A percentile compares a stretch with the other conserved stretches of the same genome.
Evolutionary conservation across 2,888 invertebrate species (phyloP).

Genomic region (Cheilosia vernalis): DNA sequence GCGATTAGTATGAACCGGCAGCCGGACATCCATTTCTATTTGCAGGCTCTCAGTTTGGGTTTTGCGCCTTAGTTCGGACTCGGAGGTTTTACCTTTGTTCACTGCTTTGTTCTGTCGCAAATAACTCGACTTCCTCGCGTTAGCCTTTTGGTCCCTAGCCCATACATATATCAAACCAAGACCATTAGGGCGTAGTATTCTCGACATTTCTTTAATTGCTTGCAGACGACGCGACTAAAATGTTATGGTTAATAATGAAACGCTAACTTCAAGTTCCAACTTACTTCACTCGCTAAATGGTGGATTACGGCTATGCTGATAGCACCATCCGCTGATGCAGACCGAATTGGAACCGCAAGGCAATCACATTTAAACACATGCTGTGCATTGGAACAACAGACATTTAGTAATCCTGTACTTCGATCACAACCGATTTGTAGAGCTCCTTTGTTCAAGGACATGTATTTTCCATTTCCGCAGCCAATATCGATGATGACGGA

Average conservation of each 20-base stretch:
- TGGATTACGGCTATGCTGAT: conserved; percentile 99
- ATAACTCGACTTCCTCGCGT: conserved; percentile 88
- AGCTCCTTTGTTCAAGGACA: conserved; percentile 81
- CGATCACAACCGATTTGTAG: conserved; percentile 92
- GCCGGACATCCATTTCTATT: conserved; percentile 67
- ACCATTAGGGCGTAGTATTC: conserved; percentile 90
- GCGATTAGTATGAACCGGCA: conserved; percentile 94
- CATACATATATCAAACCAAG: conserved; percentile 96
- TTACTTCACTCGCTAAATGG: conserved; percentile 92
- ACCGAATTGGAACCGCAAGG: conserved; percentile 88
- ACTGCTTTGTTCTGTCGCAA: conserved; percentile 86
- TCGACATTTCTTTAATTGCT: conserved; percentile 90
- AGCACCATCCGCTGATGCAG: conserved; percentile 89
- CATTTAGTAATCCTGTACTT: conserved; percentile 87
- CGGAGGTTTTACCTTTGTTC: conserved; percentile 82
- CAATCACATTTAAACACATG: conserved; percentile 91
- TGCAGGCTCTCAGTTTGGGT: conserved; percentile 77
- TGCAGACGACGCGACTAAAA: conserved; percentile 88
- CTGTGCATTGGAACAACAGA: conserved; percentile 86
- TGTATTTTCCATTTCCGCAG: conserved; percentile 99
- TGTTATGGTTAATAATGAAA: background rate
- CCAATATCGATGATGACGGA: conserved; percentile 95
- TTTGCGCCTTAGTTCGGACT: conserved; percentile 80
- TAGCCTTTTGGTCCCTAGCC: conserved; percentile 94
- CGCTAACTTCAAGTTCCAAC: conserved; percentile 42